These are phyloP conservation scores for Carettochelys insculpta DNA, from an alignment of 2,113 vertebrate species.

Conservation along the genomic window DNA sequence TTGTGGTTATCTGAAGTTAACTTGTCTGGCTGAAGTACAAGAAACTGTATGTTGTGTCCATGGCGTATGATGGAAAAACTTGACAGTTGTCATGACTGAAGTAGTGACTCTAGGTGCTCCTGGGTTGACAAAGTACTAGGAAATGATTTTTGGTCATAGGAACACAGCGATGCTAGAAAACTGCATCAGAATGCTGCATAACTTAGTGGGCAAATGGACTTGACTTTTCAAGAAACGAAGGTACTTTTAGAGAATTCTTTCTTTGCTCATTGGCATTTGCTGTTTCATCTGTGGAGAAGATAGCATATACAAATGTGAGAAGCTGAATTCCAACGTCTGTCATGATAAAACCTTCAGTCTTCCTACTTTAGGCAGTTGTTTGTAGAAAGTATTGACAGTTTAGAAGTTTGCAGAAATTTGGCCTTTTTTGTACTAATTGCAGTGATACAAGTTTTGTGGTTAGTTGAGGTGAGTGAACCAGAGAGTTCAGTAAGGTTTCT, in stretches of 20 bases:
- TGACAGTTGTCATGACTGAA: slow-evolving; percentile 30
- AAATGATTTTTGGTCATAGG: slow-evolving; percentile 13
- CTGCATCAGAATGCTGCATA: slow-evolving; percentile 24
- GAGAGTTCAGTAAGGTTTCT: neutral
- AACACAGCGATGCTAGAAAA: slow-evolving; percentile 1
- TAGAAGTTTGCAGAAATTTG: neutral
- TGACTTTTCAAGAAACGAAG: slow-evolving; percentile 30
- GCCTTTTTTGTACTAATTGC: neutral
- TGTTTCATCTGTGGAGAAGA: slow-evolving; percentile 35
- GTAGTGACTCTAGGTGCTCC: neutral
- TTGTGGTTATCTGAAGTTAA: neutral
- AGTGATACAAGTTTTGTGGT: neutral
- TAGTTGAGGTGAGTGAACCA: neutral
- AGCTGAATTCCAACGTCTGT: neutral
- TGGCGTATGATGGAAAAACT: slow-evolving; percentile 19
- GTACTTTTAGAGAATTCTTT: slow-evolving; percentile 31
- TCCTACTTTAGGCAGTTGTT: neutral
- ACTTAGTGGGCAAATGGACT: slow-evolving; percentile 44
- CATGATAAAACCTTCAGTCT: slow-evolving; percentile 1
- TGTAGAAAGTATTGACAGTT: neutral
- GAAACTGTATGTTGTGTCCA: neutral
- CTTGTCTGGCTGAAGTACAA: slow-evolving; percentile 14
- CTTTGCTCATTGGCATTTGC: slow-evolving; percentile 16
- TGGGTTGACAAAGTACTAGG: slow-evolving; percentile 3
- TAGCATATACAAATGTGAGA: neutral